Conservation (phyloP, 2,888 invertebrate genomes). For the Clitarchus hookeri region DNA sequence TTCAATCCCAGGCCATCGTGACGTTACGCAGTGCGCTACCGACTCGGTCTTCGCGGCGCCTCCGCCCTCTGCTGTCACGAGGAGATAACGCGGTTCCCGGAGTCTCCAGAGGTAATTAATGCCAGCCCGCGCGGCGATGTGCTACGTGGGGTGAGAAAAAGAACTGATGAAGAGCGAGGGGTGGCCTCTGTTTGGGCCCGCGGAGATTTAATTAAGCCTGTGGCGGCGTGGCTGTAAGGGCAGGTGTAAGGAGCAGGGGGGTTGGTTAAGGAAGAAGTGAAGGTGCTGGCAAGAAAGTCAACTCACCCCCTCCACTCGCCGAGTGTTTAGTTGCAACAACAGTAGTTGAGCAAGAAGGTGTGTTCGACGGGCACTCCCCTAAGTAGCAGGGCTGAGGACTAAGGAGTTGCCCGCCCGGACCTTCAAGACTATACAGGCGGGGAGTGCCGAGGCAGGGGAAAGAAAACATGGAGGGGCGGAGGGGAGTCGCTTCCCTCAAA, state of each 20-base stretch:
- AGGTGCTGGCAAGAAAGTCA: no score
- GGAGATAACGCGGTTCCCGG: no score
- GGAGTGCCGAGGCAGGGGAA: background rate
- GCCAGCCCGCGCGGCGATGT: background rate
- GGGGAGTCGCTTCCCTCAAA: background rate
- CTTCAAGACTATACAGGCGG: background rate
- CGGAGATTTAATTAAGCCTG: background rate
- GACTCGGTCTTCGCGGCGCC: no score
- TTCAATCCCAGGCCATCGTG: no score
- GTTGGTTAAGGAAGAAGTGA: no score
- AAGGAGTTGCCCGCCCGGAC: background rate
- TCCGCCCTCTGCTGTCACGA: no score
- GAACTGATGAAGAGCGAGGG: background rate
- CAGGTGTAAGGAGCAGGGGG: background rate
- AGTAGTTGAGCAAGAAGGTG: background rate
- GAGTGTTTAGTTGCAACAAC: background rate
- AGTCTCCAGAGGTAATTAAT: background rate
- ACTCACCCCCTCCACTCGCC: background rate
- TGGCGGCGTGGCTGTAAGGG: background rate
- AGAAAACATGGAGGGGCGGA: background rate
- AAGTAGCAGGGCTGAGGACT: slow-evolving; percentile 8
- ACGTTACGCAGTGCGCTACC: no score
- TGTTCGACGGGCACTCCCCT: background rate
- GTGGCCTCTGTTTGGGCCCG: background rate
- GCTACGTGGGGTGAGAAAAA: background rate